These are phyloP conservation scores for Electrona antarctica DNA, from an alignment of 2,113 vertebrate genomes.

Conservation along the genomic window DNA sequence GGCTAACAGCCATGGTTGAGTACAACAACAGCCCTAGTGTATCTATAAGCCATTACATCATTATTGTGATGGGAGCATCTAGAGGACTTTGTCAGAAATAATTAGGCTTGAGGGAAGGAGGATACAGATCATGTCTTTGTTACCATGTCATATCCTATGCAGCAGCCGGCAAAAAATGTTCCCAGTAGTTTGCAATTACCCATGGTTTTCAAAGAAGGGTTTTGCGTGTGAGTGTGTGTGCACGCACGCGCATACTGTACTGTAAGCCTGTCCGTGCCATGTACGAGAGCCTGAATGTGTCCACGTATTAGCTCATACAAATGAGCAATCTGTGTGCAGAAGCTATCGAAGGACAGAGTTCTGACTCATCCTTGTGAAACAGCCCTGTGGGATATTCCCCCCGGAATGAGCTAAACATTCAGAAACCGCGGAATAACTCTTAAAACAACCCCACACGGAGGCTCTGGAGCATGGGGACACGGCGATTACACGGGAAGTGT, in stretches of 20 bases:
- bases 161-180: constrained; percentile 16
- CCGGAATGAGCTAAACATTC: constrained; percentile 2
- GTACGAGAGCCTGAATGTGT: constrained; percentile 26
- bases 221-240: background rate
- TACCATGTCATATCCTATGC: constrained; percentile 44
- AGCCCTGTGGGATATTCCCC: constrained; percentile 2
- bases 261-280: background rate
- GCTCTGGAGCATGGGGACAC: background rate
- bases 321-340: constrained; percentile 37
- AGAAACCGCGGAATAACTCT: constrained; percentile 6
- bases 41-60: background rate
- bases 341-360: constrained; percentile 34
- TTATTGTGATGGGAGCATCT: constrained; percentile 10
- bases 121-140: constrained; percentile 15
- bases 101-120: constrained; percentile 12
- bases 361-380: constrained; percentile 44
- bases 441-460: background rate
- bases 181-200: constrained; percentile 24
- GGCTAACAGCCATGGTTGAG: too few species aligned
- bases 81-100: constrained; percentile 16
- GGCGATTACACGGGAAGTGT: background rate
- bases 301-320: constrained; percentile 45
- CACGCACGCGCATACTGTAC: background rate
- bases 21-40: too few species aligned
- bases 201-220: constrained; percentile 9